Conservation (phyloP, 2,888 invertebrate genomes). For the Chorisops tibialis region DNA sequence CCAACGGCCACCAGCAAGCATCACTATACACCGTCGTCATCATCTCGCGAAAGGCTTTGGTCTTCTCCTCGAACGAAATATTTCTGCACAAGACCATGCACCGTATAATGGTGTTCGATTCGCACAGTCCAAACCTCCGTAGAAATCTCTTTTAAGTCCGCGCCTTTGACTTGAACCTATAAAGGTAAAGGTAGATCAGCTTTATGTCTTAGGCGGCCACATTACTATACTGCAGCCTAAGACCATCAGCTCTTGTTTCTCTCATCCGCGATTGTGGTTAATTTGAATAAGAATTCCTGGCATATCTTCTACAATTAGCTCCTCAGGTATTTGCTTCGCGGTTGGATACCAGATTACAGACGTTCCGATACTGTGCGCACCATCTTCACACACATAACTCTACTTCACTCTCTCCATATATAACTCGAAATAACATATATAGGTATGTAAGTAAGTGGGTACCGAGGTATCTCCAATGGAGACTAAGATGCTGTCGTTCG, state of each 20-base stretch:
- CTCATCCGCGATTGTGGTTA: conserved; percentile 27
- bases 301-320: conserved; percentile 32
- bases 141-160: no score
- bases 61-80: no score
- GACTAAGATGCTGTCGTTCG: neutral
- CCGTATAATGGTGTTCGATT: no score
- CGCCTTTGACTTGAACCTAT: no score
- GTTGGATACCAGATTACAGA: conserved; percentile 22
- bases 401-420: neutral
- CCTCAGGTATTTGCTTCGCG: conserved; percentile 30
- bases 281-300: conserved; percentile 34
- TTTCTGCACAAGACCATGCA: no score
- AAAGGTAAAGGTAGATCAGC: no score
- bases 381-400: neutral
- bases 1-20: neutral
- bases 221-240: neutral
- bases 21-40: neutral
- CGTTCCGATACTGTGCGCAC: conserved; percentile 2
- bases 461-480: conserved; percentile 1
- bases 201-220: neutral
- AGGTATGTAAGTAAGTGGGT: conserved; percentile 5
- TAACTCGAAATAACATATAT: neutral
- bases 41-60: neutral
- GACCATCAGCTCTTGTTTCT: conserved; percentile 20
- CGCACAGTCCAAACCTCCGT: no score